Conservation (phyloP, 2,797 vertebrate species). For the Hippopotamyrus pictus region DNA sequence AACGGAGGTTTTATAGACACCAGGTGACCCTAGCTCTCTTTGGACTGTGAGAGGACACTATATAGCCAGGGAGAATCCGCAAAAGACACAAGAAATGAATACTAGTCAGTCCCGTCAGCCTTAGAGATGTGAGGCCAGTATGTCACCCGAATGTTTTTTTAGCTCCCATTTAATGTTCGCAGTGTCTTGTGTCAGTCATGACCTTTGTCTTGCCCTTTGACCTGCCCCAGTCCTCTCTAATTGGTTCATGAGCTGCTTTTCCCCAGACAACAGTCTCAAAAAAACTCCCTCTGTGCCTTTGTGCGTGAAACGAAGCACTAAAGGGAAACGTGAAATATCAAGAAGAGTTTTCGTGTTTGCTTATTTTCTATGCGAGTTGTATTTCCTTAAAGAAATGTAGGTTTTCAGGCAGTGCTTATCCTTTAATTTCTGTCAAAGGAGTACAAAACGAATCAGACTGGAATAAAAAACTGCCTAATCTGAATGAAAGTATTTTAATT, state of each 20-base stretch:
- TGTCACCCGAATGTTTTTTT: not conserved
- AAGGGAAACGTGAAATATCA: not conserved
- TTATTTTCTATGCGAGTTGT: not conserved
- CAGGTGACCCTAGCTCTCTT: not conserved
- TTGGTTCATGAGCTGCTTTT: conserved; percentile 3
- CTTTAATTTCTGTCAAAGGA: not conserved
- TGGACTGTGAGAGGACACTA: not conserved
- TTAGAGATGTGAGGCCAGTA: not conserved
- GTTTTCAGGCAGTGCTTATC: not conserved
- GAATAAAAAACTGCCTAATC: not conserved
- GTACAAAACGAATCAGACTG: conserved; percentile 8
- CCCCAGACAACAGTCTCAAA: not conserved
- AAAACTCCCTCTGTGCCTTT: not conserved
- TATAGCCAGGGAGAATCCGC: not conserved
- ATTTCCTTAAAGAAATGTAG: not conserved
- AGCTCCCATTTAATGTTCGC: not conserved
- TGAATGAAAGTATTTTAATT: not conserved
- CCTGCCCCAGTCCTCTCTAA: not conserved
- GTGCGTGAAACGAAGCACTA: not conserved
- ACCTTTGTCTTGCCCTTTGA: not conserved
- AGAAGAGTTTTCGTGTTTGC: not conserved
- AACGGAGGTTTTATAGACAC: not conserved
- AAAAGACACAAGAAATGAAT: not conserved
- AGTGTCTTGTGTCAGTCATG: not conserved
- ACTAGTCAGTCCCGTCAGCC: not conserved